Base-by-base conservation (phyloP, 2,113 vertebrate genomes). In the Pseudorhombus dupliciocellatus region DNA sequence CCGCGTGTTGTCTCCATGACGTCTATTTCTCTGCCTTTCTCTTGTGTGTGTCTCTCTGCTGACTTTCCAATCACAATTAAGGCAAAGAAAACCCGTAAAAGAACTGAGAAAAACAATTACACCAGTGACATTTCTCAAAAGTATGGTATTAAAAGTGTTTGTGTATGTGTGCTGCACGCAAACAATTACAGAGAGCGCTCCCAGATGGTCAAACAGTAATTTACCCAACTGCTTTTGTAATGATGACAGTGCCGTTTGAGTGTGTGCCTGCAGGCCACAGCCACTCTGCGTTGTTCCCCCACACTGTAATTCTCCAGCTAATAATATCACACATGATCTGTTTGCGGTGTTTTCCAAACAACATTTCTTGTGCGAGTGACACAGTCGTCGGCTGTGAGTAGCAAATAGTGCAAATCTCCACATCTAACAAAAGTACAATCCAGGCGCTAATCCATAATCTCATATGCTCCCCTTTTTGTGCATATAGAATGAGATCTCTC, bases 161-260 rank as follows among this genome's bases (percentile, higher is more conserved):
- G 61, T 55, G 67, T 37, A 37, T 37, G 34, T 77, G 53, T 66
- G n/a, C 30, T 77, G 22, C 15, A 22, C 68, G 68, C 46, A 56
- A 72, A 59, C 42, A 76, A 71, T 84, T 59, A 79, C 21, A 69
- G 40, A 28, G 16, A 79, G 30, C 48, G 4, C 25, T 79, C 72
- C 73, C 81, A 76, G 50, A 66, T 59, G 65, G 66, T 55, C 62
- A 74, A 62, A 60, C 37, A 50, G 68, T 75, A 9, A 82, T 82
- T 80, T 73, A 16, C 48, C 44, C n/a, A 7, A 21, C 66, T 69
- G 34, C 40, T 37, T 76, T 64, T 65, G n/a, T 46, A 77, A 80
- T 84, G n/a, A 76, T n/a, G 24, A 72, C 59, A 58, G 60, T 52
- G 20, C 55, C 62, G 34, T 54, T 18, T 70, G 48, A 68, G 31